Base-by-base conservation (phyloP, 2,113 vertebrate species). In the Alces alces region DNA sequence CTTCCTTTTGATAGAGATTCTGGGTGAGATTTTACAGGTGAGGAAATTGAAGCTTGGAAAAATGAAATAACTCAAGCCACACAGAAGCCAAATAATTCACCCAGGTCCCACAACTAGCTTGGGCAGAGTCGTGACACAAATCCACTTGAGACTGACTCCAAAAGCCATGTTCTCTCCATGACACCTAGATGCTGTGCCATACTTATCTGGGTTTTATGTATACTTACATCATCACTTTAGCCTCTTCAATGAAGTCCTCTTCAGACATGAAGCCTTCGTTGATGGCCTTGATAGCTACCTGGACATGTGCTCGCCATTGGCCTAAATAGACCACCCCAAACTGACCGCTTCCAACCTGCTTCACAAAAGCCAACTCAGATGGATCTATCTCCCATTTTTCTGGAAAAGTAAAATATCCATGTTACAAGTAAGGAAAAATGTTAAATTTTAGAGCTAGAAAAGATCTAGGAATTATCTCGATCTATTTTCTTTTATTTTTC, bases 171-270 rank as follows among this genome's bases (percentile, higher is more conserved):
- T 90, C 64, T 45, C 66, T 61, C 85, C 7, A 3, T 33, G 70
- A 90, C 52, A 28, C 8, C 7, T 1, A 36, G 6, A 11, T 19
- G 54, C 10, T 2, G 21, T 33, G 11, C 9, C 1, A 7, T 4
- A 25, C 27, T 39, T 55, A 6, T 25, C 47, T 33, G 36, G 47
- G 23, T 55, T 11, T 36, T n/a, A 4, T 27, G 52, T 61, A 39
- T 86, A 98, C 99, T 99, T 95, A 99, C 99, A 95, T 99, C 99
- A 99, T 99, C 97, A 99, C 97, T 97, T 99, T 99, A 70, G 99
- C 99, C 93, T 99, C 99, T 93, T 99, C 99, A 0, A 99, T 98
- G 97, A 99, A 99, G 87, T 99, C 99, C 16, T 99, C 99, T 97
- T 99, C 99, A n/a, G 98, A 99, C 99, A 99, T 99, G 73, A 98